Base-by-base conservation (phyloP, 2,113 vertebrate genomes). In the Oncorhynchus mykiss region DNA sequence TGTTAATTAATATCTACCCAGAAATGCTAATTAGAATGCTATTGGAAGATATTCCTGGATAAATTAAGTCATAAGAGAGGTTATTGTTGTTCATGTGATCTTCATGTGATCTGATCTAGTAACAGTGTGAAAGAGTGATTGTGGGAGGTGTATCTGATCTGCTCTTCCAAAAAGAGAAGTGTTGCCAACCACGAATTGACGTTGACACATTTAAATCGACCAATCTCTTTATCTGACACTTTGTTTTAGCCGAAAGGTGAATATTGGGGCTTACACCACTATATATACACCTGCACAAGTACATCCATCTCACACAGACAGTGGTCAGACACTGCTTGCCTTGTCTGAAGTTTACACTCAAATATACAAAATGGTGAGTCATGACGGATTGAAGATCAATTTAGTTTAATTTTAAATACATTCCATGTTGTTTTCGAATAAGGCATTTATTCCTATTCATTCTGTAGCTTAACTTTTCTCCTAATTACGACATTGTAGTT, bases 81-180 rank as follows among this genome's bases (percentile, higher is more conserved):
- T 73, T 27, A 78, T 83, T 84, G 84, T 84, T 89, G 76, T 85
- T 77, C 7, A 7, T n/a, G 87, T 88, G 91, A 90, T 83, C 76
- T 85, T 77, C 7, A 6, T n/a, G 87, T 88, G 91, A 90, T 83
- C 76, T 85, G 65, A 92, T 91, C 85, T 84, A 11, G 62, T 80
- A 13, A n/a, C 66, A 45, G 51, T 49, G 66, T 67, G 71, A 80
- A 70, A 71, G 70, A 48, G 76, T 22, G 80, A 86, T 87, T 80
- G 78, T 89, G 67, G 64, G 73, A 74, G 71, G 48, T 81, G 48
- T 88, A 81, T 84, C 85, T 87, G 75, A 86, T 87, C 78, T 78
- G 68, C 67, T 80, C 85, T 87, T 91, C 81, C 86, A 88, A 89
- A 92, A 94, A 93, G 92, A 93, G 92, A 93, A 93, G 92, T 92